These are phyloP conservation scores for Rotaria macrura DNA, from an alignment of 2,888 invertebrate species.

Conservation along the genomic window DNA sequence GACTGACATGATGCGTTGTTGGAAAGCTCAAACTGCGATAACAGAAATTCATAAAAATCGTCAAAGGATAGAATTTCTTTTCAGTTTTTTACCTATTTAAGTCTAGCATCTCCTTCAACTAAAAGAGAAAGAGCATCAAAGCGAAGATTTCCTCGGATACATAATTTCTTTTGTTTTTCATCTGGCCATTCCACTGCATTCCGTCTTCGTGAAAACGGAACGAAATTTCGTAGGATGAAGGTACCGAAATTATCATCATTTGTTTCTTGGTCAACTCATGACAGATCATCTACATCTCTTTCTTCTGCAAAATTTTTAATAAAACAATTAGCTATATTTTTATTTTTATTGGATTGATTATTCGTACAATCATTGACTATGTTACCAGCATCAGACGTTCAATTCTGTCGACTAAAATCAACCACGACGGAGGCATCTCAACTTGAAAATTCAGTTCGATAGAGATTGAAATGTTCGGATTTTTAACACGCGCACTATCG, in stretches of 20 bases:
- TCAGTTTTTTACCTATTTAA: background rate
- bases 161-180: background rate
- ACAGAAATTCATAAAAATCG: background rate
- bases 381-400: too few species aligned
- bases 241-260: background rate
- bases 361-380: too few species aligned
- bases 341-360: too few species aligned
- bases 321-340: too few species aligned
- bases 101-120: background rate
- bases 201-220: background rate
- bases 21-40: background rate
- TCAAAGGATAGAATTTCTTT: background rate
- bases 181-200: background rate
- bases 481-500: too few species aligned
- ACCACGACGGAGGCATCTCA: too few species aligned
- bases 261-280: background rate
- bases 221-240: background rate
- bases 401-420: too few species aligned
- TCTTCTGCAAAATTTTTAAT: too few species aligned
- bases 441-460: too few species aligned
- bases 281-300: too few species aligned
- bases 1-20: too few species aligned
- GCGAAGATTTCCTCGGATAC: background rate
- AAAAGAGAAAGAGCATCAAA: background rate
- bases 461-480: too few species aligned